Evolutionary conservation across 2,113 vertebrate genomes (phyloP), one percentile per base, ranked within the genome.

Genomic region (Zapornia atra): DNA sequence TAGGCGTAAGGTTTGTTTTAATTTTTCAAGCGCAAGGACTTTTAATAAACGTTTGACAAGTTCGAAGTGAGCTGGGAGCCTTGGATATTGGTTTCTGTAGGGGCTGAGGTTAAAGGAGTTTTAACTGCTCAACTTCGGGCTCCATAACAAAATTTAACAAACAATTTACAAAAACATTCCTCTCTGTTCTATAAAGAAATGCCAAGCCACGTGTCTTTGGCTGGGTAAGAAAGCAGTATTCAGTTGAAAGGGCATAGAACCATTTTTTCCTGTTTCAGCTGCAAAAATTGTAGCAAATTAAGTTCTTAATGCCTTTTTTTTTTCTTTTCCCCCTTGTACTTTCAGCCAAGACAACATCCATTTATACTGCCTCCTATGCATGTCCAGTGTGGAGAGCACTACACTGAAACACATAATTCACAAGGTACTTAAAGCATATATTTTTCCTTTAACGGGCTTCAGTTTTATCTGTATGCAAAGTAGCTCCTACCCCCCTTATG

Each of bases 351-450:
- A 84, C 99, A 99, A 25, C 99, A 99, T 96, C 98, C 99, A 46
- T 99, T 98, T 95, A 99, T 99, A 97, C 96, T 99, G 97, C 98
- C 99, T 91, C 98, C 99, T 18, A 98, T 99, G 98, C 99, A 99
- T 46, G 97, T 99, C 86, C 99, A 99, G 96, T 99, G 99, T 78
- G 98, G 98, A 42, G 99, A 99, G 72, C 99, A 99, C 97, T 99
- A 99, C 94, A 98, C 98, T 85, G 99, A 99, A 98, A 99, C 98
- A 12, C 99, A 99, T 97, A 99, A 99, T 90, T 99, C 99, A n/a
- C 99, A 99, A 98, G 98, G 98, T 99, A 98, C 88, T 64, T 46
- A 28, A 0, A 54, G 24, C 21, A 44, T 63, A 3, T 81, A 42
- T 11, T 46, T 85, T 84, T 64, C 29, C n/a, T 76, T 80, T 34